Base-by-base conservation (phyloP, 2,113 vertebrate genomes). In the Cnemophilus loriae region DNA sequence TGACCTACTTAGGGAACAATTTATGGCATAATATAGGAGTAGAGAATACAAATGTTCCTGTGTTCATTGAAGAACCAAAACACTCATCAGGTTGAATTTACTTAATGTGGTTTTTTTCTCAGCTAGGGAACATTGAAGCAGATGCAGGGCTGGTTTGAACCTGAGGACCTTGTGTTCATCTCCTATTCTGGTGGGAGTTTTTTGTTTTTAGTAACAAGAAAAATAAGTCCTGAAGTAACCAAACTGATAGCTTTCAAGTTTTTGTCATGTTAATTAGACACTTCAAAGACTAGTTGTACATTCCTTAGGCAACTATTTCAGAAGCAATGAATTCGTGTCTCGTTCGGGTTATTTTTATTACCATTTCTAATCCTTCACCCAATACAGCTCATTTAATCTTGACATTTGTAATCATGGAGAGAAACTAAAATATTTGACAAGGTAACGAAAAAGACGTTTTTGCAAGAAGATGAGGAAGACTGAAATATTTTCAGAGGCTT, bases 1-100 rank as follows among this genome's bases (percentile, higher is more conserved):
- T 96, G 96, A 96, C 96, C 93, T 95, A 94, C 93, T 96, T 96
- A 95, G 64, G 76, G 60, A 96, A 88, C 79, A 95, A 87, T 94
- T 97, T 95, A 92, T 93, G 96, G 92, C 83, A 84, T 68, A 82
- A 92, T 92, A 90, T 71, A 89, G 85, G 86, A 93, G 84, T 86
- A 32, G 59, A 64, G 83, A 90, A 84, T 94, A 88, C 92, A 88
- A 90, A 81, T 87, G 64, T 81, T 83, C 44, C 65, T 87, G 57
- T 79, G 21, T 73, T 96, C 96, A 92, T 87, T 96, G 93, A 96
- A 82, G 80, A 96, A 84, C 46, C 88, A 95, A 96, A 96, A 94
- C 65, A 76, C 83, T 94, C 88, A 86, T 89, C 89, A 82, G 82
- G 89, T 35, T 89, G 92, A 61, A 78, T 91, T 94, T 79, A 84